phyloP scores from a whole-genome alignment of 2,888 invertebrate species.

The Theretra japonica region DNA sequence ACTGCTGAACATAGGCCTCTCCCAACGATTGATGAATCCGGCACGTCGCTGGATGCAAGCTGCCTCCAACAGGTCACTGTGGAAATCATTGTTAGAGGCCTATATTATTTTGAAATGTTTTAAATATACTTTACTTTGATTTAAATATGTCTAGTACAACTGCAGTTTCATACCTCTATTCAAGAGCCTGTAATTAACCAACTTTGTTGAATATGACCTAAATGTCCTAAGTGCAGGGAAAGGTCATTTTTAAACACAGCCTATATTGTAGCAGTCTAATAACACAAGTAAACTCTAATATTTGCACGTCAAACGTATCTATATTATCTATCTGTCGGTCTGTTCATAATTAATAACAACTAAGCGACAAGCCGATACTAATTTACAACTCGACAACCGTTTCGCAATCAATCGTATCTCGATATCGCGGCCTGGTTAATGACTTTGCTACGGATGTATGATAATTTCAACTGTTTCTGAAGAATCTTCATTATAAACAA shows the following conservation, averaged over 20 bases:
- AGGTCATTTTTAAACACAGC: neutral
- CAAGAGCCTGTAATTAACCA: neutral
- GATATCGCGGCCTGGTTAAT: constrained; percentile 33
- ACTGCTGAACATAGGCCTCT: too few species aligned
- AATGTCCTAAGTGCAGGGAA: neutral
- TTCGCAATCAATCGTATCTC: constrained; percentile 46
- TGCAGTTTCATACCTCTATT: neutral
- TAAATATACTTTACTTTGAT: neutral
- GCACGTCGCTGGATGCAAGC: too few species aligned
- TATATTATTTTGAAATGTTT: too few species aligned
- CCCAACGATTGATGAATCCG: too few species aligned
- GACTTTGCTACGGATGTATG: constrained; percentile 8
- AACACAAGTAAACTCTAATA: constrained; percentile 14
- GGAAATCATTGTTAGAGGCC: too few species aligned
- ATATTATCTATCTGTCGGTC: constrained; percentile 20
- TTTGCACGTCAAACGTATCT: constrained; percentile 22
- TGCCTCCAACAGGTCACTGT: too few species aligned
- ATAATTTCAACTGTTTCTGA: neutral
- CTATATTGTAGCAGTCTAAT: neutral
- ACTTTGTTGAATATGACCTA: neutral
- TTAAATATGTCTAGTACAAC: neutral
- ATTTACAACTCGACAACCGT: constrained; percentile 31
- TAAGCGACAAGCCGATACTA: constrained; percentile 40
- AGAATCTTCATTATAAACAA: neutral
- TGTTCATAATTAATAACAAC: constrained; percentile 26